These are phyloP conservation scores for Sorex fumeus DNA, from an alignment of 2,113 vertebrate genomes.

Conservation along the genomic window DNA sequence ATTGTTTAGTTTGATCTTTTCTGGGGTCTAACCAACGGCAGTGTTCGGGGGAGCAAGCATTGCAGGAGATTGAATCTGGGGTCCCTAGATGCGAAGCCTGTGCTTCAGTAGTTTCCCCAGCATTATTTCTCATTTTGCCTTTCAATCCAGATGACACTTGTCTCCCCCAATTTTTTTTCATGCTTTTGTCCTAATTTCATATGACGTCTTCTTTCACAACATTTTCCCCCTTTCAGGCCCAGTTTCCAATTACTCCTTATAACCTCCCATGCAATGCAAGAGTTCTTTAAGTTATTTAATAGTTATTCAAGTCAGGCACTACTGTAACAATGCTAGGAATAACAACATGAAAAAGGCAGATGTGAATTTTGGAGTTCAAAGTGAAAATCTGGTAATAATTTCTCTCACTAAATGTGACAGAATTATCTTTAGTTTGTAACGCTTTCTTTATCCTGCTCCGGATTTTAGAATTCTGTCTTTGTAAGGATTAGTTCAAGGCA, in stretches of 20 bases:
- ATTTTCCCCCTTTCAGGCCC: background rate
- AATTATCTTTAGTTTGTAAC: background rate
- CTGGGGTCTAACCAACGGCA: too few relatives aligned
- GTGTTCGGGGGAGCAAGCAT: too few relatives aligned
- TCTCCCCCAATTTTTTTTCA: background rate
- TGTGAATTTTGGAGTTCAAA: background rate
- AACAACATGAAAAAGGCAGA: background rate
- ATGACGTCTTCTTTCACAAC: background rate
- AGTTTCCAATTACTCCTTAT: background rate
- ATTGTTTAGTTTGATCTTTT: too few relatives aligned
- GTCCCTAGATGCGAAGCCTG: too few relatives aligned
- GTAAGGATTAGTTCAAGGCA: background rate
- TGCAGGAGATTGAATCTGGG: too few relatives aligned
- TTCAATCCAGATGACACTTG: background rate
- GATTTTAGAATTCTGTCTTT: background rate
- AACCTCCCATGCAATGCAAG: background rate
- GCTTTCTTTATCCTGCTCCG: background rate
- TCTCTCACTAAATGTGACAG: background rate
- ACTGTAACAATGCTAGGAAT: background rate
- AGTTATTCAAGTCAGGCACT: background rate
- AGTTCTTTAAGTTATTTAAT: conserved; percentile 12
- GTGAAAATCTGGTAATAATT: conserved; percentile 14
- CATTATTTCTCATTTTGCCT: background rate
- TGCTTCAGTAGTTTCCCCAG: background rate
- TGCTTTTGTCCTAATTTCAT: background rate